Evolutionary conservation across 2,888 invertebrate species (phyloP).

Genomic region (Pristionchus entomophagus): DNA sequence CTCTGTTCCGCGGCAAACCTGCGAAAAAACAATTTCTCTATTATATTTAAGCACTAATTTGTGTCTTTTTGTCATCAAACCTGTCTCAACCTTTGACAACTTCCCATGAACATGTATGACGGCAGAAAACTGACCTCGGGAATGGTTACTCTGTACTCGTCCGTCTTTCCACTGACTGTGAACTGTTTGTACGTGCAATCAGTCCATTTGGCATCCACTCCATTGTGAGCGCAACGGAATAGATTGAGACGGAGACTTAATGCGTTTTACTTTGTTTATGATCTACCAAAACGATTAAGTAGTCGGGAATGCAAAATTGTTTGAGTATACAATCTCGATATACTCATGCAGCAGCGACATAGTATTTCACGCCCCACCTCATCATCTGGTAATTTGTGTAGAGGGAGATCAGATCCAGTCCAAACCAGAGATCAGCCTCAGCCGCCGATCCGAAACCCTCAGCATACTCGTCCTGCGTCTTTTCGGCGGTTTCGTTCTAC

Average conservation of each 20-base stretch:
- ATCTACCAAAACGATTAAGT: too few species aligned
- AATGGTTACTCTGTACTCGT: conserved; percentile 61
- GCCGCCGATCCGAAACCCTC: conserved; percentile 61
- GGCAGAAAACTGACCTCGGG: conserved; percentile 52
- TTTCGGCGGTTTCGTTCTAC: conserved; percentile 32
- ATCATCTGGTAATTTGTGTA: conserved; percentile 60
- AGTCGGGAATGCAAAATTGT: too few species aligned
- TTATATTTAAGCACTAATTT: neutral
- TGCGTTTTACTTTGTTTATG: too few species aligned
- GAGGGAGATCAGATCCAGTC: conserved; percentile 61
- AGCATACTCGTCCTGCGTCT: conserved; percentile 22
- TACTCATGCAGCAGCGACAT: too few species aligned
- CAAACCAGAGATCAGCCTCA: conserved; percentile 58
- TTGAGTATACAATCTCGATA: too few species aligned
- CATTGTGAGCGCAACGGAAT: conserved; percentile 58
- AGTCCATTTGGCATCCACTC: conserved; percentile 50
- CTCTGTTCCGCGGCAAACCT: conserved; percentile 63
- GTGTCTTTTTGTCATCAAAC: too few species aligned
- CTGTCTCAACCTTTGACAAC: too few species aligned
- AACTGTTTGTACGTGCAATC: conserved; percentile 62
- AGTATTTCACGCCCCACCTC: too few species aligned
- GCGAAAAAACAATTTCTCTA: too few species aligned
- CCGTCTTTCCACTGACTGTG: conserved; percentile 53
- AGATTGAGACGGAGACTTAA: conserved; percentile 61
- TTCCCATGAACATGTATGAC: too few species aligned